Percentiles rank a stretch among this genome's conserved stretches.
These are phyloP conservation scores for Pseudeuparius sepicola DNA, from an alignment of 2,888 invertebrate species.

Conservation along the genomic window DNA sequence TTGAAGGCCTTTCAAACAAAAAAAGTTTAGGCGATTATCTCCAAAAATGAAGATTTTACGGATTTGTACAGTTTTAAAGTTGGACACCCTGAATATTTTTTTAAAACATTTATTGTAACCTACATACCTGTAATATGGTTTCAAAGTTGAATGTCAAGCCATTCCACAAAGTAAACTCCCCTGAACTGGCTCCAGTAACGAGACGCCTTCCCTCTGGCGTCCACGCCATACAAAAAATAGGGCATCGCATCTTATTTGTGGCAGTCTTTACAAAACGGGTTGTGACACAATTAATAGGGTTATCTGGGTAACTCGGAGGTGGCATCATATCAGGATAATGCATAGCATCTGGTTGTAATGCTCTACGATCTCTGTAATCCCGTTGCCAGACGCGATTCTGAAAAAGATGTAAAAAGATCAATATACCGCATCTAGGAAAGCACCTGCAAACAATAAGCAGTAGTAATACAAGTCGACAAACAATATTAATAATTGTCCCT, in stretches of 20 bases:
- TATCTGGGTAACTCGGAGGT: slow-evolving; percentile 87
- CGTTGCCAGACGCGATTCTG: slow-evolving; percentile 92
- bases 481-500: no score
- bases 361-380: slow-evolving; percentile 79
- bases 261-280: slow-evolving; percentile 97
- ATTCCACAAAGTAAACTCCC: slow-evolving; percentile 99
- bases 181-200: slow-evolving; percentile 97
- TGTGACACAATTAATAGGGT: slow-evolving; percentile 93
- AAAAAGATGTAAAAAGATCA: slow-evolving; percentile 20
- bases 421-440: no score
- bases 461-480: no score
- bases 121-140: slow-evolving; percentile 95
- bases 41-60: no score
- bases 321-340: slow-evolving; percentile 91
- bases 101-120: no score
- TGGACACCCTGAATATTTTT: no score
- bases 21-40: no score
- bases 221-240: slow-evolving; percentile 98
- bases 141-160: slow-evolving; percentile 99
- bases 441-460: no score
- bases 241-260: slow-evolving; percentile 99
- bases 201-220: slow-evolving; percentile 97
- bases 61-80: no score
- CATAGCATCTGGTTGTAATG: slow-evolving; percentile 89
- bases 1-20: no score